Evolutionary conservation across 2,888 invertebrate species (phyloP).

Genomic region (Heliconius aoede): DNA sequence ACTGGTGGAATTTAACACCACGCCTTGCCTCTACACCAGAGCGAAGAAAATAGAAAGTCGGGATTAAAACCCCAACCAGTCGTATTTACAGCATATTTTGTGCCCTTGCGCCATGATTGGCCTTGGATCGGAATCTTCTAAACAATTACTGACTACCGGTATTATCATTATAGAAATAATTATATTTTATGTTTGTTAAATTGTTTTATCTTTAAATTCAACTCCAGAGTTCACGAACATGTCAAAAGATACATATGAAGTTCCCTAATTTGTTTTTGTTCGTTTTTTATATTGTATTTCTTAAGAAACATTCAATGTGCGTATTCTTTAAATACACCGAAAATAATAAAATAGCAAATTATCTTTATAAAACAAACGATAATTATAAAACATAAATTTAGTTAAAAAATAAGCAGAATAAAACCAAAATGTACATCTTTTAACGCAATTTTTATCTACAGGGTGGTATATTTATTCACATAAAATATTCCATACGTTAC

Average conservation of each 20-base stretch:
- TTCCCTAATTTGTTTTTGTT: background rate
- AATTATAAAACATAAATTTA: background rate
- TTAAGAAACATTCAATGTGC: background rate
- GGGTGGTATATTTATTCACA: background rate
- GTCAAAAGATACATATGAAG: background rate
- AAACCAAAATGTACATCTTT: too few species aligned
- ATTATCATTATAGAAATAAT: background rate
- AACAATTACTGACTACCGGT: background rate
- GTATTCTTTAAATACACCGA: background rate
- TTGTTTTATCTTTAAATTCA: background rate
- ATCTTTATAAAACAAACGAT: background rate
- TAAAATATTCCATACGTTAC: background rate
- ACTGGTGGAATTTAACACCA: too few species aligned
- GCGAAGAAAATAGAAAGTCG: too few species aligned
- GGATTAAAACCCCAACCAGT: too few species aligned
- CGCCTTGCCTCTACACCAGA: too few species aligned
- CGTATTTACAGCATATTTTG: too few species aligned
- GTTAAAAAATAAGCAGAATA: background rate
- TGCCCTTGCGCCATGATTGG: too few species aligned
- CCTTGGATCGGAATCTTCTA: too few species aligned
- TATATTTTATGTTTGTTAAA: background rate
- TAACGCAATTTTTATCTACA: too few species aligned
- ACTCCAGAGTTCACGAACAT: background rate
- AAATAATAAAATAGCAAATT: background rate
- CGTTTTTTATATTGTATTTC: background rate